phyloP scores from a whole-genome alignment of 2,888 invertebrate genomes.

The Agriotes lineatus region DNA sequence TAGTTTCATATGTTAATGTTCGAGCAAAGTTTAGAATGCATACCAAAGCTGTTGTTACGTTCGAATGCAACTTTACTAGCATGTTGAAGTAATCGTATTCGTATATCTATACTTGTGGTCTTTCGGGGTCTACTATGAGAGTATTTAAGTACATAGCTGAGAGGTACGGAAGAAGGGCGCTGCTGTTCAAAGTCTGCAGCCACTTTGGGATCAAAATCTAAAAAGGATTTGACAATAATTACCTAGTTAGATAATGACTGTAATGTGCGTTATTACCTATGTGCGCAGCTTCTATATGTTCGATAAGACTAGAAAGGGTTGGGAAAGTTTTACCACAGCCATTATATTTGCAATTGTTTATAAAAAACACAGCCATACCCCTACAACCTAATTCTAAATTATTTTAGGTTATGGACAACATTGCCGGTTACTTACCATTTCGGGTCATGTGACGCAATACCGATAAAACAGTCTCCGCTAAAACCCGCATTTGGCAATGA shows the following conservation, averaged over 20 bases:
- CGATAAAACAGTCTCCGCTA: constrained; percentile 23
- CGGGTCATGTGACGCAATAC: constrained; percentile 22
- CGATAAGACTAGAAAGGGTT: constrained; percentile 83
- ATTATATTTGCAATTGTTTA: constrained; percentile 90
- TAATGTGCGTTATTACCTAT: constrained; percentile 73
- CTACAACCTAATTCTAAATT: constrained; percentile 41
- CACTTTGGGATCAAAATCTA: constrained; percentile 81
- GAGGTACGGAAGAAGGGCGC: constrained; percentile 80
- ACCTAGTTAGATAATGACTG: background rate
- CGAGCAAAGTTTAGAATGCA: too few species aligned
- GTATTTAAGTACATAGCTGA: constrained; percentile 84
- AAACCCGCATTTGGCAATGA: background rate
- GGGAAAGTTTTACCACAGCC: constrained; percentile 88
- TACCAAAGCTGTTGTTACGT: background rate
- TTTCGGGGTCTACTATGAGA: constrained; percentile 58
- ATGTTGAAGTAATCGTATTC: constrained; percentile 10
- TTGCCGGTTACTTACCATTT: constrained; percentile 22
- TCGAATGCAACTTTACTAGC: background rate
- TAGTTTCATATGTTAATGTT: too few species aligned
- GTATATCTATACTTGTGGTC: constrained; percentile 2
- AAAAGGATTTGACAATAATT: constrained; percentile 49
- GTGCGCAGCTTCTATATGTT: constrained; percentile 90
- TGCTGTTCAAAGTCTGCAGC: constrained; percentile 83
- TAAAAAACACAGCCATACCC: constrained; percentile 89
- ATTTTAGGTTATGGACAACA: constrained; percentile 26